Base-by-base conservation (phyloP, 2,113 vertebrate genomes). In the Odobenus rosmarus region DNA sequence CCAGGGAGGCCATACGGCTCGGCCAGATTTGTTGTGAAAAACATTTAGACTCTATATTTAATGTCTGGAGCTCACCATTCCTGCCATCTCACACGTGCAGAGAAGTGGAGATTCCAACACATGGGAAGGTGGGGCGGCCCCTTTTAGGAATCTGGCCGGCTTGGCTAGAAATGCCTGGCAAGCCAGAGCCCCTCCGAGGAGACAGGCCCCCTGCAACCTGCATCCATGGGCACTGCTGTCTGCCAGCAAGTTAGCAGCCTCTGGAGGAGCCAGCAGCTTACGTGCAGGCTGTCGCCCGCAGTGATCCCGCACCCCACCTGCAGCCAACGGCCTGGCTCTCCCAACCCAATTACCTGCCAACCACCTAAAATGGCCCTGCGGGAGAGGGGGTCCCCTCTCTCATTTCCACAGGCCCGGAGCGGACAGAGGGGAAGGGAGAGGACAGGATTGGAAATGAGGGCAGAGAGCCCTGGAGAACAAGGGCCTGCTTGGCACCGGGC, bases 111-210 rank as follows among this genome's bases (percentile, higher is more conserved):
- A 88, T 97, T 98, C 98, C 97, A 97, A 97, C 99, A 99, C 98
- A 98, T 93, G 96, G 98, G 90, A 97, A 88, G 98, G 99, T 98
- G 98, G 98, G 97, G 86, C 98, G 31, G 95, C 57, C 95, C 96
- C 96, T 98, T 97, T 97, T 96, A 97, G 97, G 98, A 98, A 98
- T 97, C 98, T 98, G 98, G 98, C 97, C 18, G 57, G 61, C 97
- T 93, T 98, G 98, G 97, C 98, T 80, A 42, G 97, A 93, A 98
- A 92, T 72, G 93, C 95, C 97, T 98, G 98, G 98, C 98, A 98
- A 59, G 53, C 39, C 5, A 4, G 77, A 97, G 89, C 81, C 69
- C 89, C 83, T 97, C 95, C 95, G 97, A 71, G 94, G 95, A 90
- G 77, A 95, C 95, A 98, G 97, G 97, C 98, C 86, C 97, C 0